These are phyloP conservation scores for Alloplasta piceator DNA, from an alignment of 2,888 invertebrate genomes.

Conservation along the genomic window DNA sequence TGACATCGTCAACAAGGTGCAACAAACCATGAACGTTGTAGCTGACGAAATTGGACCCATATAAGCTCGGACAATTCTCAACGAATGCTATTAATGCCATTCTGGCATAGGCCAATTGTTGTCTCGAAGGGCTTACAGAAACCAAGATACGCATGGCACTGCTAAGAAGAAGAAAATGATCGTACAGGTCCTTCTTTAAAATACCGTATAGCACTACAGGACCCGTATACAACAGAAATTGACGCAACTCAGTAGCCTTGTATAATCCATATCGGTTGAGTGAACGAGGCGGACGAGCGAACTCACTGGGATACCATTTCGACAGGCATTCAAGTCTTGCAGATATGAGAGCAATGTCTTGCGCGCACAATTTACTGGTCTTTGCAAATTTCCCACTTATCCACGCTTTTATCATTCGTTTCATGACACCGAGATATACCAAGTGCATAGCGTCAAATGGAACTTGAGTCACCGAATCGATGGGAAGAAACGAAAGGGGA, in stretches of 20 bases:
- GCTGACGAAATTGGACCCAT: slow-evolving; percentile 13
- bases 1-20: slow-evolving; percentile 42
- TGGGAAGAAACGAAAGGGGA: slow-evolving; percentile 23
- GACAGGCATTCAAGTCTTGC: not conserved
- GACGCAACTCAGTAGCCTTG: slow-evolving; percentile 31
- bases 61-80: not conserved
- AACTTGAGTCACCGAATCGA: slow-evolving; percentile 29
- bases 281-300: slow-evolving; percentile 20
- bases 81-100: slow-evolving; percentile 18
- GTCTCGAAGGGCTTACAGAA: not conserved
- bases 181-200: not conserved
- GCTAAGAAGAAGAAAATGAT: slow-evolving; percentile 39
- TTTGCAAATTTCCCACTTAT: slow-evolving; percentile 27
- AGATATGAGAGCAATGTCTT: slow-evolving; percentile 6
- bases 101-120: slow-evolving; percentile 28
- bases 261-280: not conserved
- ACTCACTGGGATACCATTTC: slow-evolving; percentile 26
- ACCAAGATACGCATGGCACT: slow-evolving; percentile 20
- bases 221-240: slow-evolving; percentile 31
- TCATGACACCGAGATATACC: slow-evolving; percentile 25
- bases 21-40: slow-evolving; percentile 42
- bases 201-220: slow-evolving; percentile 22
- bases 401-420: slow-evolving; percentile 22
- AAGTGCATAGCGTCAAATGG: slow-evolving; percentile 46
- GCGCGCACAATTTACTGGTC: slow-evolving; percentile 4